These are phyloP conservation scores for Sturnira hondurensis DNA, from an alignment of 2,113 vertebrate genomes.

Conservation along the genomic window DNA sequence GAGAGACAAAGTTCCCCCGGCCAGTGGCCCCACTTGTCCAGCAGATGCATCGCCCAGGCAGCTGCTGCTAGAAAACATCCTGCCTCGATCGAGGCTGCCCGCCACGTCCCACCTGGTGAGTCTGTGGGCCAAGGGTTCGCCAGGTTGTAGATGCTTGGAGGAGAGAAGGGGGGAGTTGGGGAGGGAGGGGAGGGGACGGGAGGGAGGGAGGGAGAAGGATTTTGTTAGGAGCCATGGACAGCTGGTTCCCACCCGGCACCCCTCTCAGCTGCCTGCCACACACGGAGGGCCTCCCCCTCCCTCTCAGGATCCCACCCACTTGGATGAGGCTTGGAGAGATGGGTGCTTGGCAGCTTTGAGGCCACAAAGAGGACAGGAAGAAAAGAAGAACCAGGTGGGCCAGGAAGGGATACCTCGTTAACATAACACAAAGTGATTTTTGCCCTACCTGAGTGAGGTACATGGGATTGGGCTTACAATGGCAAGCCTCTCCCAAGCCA, in stretches of 20 bases:
- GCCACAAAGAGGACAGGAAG: background rate
- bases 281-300: fast-evolving
- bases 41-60: slow-evolving; percentile 50
- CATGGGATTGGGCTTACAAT: background rate
- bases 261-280: background rate
- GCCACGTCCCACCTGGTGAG: slow-evolving; percentile 33
- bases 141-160: slow-evolving; percentile 81
- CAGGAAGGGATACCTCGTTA: background rate
- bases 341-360: background rate
- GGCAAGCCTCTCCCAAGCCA: background rate
- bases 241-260: background rate
- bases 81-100: slow-evolving; percentile 25
- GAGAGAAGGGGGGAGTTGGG: slow-evolving; percentile 28
- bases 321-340: background rate
- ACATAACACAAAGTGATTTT: background rate
- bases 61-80: slow-evolving; percentile 61
- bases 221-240: slow-evolving; percentile 9
- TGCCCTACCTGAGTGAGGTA: background rate
- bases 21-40: slow-evolving; percentile 46
- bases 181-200: background rate
- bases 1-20: slow-evolving; percentile 38
- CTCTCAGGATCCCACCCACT: background rate
- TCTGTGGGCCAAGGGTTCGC: slow-evolving; percentile 71
- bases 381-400: background rate
- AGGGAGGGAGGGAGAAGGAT: background rate